Evolutionary conservation across 2,888 invertebrate species (phyloP), one percentile per base, ranked within the genome.

Genomic region (Phyto melanocephala): DNA sequence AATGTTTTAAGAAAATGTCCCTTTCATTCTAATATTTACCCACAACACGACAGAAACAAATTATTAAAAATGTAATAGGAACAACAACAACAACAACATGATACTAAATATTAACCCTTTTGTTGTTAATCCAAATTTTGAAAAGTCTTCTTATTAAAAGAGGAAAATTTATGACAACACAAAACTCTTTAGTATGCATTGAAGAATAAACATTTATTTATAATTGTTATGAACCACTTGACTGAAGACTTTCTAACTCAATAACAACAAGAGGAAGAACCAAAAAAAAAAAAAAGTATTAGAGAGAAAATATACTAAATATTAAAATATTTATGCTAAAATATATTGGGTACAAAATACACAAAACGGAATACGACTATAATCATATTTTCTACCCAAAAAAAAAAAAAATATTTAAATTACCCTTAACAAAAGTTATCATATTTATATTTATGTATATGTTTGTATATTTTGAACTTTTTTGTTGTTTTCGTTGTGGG

Each of bases 161-260:
- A 28, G 28, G 3, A 28, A 28, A 28, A 28, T 28, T 60, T 50
- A 50, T 68, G 58, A 68, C 35, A 68, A 56, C 20, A 33, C 8
- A 2, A 45, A 65, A 35, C 35, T 56, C 24, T 56, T 75, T 52
- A 24, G 13, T 37, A 54, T 28, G 15, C 33, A 33, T 15, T 77
- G 40, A 56, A 70, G 28, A 71, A 56, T 63, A 71, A 72, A 71
- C 56, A 76, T 75, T 70, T 70, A 71, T 70, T 80, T 67, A 60
- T 81, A 67, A 81, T 76, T 77, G 65, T 67, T 71, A 72, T 81
- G 67, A 81, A 77, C 71, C 77, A 72, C 63, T 80, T 74, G 67
- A 67, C 67, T 54, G 35, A 68, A 68, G 67, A 67, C 52, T 47
- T 56, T 63, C 28, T 15, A 35, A 17, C 35, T 17, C 7, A 7